Conservation (phyloP, 2,113 vertebrate genomes). For the Spheniscus mendiculus region DNA sequence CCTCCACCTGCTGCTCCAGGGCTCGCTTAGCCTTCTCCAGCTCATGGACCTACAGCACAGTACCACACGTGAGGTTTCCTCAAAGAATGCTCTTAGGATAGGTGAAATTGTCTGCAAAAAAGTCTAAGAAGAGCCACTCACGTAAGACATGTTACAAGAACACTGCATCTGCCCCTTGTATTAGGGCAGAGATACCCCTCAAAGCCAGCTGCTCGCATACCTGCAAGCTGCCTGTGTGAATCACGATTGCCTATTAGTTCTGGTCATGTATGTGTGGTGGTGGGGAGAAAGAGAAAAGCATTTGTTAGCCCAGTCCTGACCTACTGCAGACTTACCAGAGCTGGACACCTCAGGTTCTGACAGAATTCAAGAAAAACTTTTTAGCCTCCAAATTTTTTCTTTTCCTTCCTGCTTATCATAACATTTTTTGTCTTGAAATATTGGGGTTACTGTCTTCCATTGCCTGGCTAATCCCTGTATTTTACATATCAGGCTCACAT, state of each 20-base stretch:
- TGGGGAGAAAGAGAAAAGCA: background rate
- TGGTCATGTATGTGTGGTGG: background rate
- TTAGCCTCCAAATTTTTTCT: background rate
- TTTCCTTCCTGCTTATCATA: background rate
- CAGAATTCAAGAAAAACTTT: background rate
- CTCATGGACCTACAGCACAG: constrained; percentile 87
- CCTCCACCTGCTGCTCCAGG: constrained; percentile 95
- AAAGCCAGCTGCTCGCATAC: background rate
- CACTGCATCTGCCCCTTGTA: background rate
- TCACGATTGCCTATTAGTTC: background rate
- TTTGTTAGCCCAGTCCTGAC: background rate
- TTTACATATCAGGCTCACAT: background rate
- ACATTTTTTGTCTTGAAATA: background rate
- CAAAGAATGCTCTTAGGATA: background rate
- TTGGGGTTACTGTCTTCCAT: background rate
- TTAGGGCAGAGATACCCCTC: background rate
- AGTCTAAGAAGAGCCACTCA: background rate
- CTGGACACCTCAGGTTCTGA: background rate
- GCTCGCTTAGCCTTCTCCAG: constrained; percentile 93
- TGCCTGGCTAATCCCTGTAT: background rate
- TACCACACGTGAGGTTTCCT: background rate
- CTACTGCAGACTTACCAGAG: background rate
- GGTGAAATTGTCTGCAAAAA: background rate
- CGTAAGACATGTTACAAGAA: background rate
- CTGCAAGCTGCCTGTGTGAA: background rate